These are phyloP conservation scores for Alces alces DNA, from an alignment of 2,113 vertebrate species.

Conservation along the genomic window DNA sequence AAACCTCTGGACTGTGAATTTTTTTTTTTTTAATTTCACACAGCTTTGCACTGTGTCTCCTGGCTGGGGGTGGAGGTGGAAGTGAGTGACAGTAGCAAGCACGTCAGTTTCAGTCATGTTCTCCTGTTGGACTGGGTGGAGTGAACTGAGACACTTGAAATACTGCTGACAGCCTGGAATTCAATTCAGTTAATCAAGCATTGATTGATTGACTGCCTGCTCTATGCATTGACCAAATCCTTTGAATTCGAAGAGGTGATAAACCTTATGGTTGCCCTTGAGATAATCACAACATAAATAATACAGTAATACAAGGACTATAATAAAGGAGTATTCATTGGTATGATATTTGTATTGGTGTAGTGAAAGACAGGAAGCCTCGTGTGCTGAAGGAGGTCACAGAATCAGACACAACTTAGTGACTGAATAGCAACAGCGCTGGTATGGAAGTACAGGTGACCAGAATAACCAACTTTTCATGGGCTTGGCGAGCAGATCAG, in stretches of 20 bases:
- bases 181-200: background rate
- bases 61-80: background rate
- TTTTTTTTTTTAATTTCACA: constrained; percentile 56
- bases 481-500: background rate
- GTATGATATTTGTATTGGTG: background rate
- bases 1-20: constrained; percentile 1
- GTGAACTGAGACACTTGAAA: background rate
- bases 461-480: background rate
- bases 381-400: background rate
- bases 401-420: background rate
- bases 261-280: background rate
- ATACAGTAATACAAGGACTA: background rate
- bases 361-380: background rate
- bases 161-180: background rate
- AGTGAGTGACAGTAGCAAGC: background rate
- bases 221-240: background rate
- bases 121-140: background rate
- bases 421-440: background rate
- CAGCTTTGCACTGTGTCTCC: constrained; percentile 25
- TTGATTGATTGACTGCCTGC: background rate
- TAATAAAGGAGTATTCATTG: background rate
- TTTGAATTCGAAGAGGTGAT: background rate
- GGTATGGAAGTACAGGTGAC: background rate
- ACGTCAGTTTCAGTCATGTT: background rate
- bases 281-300: background rate